Conservation (phyloP, 2,113 vertebrate genomes). For the Grallaria varia region DNA sequence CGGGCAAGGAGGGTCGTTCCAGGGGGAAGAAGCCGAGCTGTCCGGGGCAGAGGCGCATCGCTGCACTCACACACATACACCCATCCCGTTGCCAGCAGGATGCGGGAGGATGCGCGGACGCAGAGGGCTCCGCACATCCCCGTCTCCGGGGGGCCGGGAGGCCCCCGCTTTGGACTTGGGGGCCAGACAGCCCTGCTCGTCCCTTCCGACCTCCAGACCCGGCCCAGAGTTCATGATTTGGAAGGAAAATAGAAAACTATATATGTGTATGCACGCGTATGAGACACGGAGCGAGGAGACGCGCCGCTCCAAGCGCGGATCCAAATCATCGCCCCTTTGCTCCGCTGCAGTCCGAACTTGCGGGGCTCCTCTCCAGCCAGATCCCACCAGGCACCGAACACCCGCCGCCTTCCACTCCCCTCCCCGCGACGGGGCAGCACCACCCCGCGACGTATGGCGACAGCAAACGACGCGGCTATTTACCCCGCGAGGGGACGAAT, state of each 20-base stretch:
- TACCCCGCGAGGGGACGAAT: rapidly evolving
- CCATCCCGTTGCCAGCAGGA: background rate
- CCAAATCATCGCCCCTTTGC: background rate
- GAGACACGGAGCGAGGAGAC: background rate
- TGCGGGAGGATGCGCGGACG: background rate
- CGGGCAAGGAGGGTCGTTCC: background rate
- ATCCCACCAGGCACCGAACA: background rate
- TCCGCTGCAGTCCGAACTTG: background rate
- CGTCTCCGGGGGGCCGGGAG: rapidly evolving
- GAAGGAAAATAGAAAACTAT: background rate
- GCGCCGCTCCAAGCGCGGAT: background rate
- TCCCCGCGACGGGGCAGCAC: background rate
- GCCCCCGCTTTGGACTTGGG: background rate
- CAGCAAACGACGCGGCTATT: background rate
- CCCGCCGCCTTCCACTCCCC: background rate
- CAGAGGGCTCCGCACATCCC: background rate
- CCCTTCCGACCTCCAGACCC: background rate
- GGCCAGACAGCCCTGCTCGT: background rate
- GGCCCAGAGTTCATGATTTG: background rate
- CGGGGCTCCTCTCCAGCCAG: background rate
- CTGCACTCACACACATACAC: background rate
- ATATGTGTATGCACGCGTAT: rapidly evolving
- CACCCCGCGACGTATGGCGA: background rate
- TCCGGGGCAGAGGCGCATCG: background rate
- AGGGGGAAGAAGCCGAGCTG: background rate